A percentile compares a stretch with the other conserved stretches of the same genome.
These are phyloP conservation scores for Antidorcas marsupialis DNA, from an alignment of 2,113 vertebrate species.

Conservation along the genomic window DNA sequence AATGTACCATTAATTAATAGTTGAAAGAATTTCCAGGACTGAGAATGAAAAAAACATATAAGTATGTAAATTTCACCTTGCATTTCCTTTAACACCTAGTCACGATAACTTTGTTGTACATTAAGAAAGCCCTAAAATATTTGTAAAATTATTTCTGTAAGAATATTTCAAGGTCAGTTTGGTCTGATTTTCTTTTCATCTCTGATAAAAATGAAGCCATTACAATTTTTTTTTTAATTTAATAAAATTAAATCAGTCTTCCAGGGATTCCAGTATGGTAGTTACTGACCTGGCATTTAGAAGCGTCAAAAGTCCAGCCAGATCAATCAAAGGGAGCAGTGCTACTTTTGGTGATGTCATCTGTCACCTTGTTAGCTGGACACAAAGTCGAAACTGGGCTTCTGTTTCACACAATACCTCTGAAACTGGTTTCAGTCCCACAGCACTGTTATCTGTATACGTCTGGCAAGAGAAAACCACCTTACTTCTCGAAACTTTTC, in stretches of 20 bases:
- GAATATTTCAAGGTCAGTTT: neutral
- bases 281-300: conserved; percentile 33
- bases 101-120: neutral
- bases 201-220: neutral
- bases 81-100: neutral
- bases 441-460: neutral
- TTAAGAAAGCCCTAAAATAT: conserved; percentile 1
- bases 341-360: neutral
- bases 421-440: neutral
- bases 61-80: neutral
- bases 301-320: neutral
- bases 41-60: neutral
- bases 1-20: neutral
- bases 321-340: neutral
- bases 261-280: neutral
- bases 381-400: neutral
- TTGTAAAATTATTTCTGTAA: conserved; percentile 30
- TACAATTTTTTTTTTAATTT: neutral
- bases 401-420: neutral
- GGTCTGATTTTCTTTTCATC: conserved; percentile 33
- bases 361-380: neutral
- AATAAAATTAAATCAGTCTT: conserved; percentile 17
- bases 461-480: neutral
- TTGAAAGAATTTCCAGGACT: neutral
- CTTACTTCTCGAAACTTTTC: neutral